phyloP scores from a whole-genome alignment of 2,797 vertebrate species.

The Girardinus metallicus region DNA sequence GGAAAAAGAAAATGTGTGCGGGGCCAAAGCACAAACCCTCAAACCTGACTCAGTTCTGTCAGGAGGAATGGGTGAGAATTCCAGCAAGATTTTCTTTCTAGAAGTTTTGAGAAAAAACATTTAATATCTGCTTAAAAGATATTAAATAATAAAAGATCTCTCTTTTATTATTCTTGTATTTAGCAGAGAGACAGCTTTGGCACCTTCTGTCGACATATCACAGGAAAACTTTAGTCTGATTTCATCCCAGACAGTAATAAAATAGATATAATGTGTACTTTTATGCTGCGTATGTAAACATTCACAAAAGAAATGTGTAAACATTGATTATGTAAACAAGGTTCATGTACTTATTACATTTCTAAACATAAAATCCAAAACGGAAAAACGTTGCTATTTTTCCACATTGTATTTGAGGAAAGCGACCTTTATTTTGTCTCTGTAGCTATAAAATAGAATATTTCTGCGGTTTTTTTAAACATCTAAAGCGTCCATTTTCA shows the following conservation, averaged over 20 bases:
- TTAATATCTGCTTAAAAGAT: too few relatives aligned
- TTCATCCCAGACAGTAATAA: neutral
- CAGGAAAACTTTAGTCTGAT: neutral
- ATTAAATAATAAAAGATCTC: too few relatives aligned
- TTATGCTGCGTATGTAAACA: neutral
- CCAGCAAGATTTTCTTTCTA: neutral
- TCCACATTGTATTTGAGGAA: neutral
- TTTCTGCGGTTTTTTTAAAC: neutral
- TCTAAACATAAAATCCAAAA: neutral
- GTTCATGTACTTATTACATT: neutral
- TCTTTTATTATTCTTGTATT: neutral
- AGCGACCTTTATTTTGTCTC: neutral
- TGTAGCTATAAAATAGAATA: neutral
- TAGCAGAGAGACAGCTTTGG: neutral
- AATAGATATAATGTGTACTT: neutral
- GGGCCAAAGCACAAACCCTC: neutral
- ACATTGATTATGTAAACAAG: neutral
- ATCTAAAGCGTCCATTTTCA: conserved; percentile 10
- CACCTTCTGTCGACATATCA: neutral
- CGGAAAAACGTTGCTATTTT: neutral
- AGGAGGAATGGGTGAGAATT: neutral
- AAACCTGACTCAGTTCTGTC: neutral
- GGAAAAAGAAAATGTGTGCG: neutral
- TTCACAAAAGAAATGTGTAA: neutral
- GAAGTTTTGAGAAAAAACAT: neutral